Evolutionary conservation across 2,797 vertebrate species (phyloP).

Genomic region (Falco peregrinus): DNA sequence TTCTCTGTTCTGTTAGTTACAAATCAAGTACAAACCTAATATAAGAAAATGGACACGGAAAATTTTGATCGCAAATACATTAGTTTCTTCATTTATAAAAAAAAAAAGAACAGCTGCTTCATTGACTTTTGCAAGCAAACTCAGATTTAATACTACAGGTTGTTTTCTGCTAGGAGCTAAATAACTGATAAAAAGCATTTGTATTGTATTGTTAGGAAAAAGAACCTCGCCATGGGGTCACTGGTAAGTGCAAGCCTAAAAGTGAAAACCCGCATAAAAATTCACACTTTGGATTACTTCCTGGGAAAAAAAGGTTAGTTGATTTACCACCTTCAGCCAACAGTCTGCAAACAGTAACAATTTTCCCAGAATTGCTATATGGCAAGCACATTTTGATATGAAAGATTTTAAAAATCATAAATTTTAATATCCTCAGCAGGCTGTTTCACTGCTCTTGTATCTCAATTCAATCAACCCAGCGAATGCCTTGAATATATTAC

Average conservation of each 20-base stretch:
- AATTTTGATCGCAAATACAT: background rate
- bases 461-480: accelerated
- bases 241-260: background rate
- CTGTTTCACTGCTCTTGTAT: background rate
- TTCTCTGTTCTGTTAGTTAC: background rate
- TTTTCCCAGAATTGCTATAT: background rate
- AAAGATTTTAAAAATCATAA: background rate
- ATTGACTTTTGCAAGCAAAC: background rate
- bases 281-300: background rate
- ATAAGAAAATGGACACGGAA: background rate
- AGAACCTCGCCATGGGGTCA: background rate
- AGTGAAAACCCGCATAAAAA: background rate
- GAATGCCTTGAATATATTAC: background rate
- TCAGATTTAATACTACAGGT: background rate
- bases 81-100: background rate
- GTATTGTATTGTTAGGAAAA: background rate
- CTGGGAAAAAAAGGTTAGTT: background rate
- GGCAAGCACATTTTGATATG: background rate
- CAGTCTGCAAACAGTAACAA: background rate
- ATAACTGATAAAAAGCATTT: background rate
- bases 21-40: background rate
- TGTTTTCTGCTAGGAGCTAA: background rate
- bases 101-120: background rate
- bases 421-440: background rate
- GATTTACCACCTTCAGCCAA: background rate